Base-by-base conservation (phyloP, 2,797 vertebrate genomes). In the Hybognathus amarus region DNA sequence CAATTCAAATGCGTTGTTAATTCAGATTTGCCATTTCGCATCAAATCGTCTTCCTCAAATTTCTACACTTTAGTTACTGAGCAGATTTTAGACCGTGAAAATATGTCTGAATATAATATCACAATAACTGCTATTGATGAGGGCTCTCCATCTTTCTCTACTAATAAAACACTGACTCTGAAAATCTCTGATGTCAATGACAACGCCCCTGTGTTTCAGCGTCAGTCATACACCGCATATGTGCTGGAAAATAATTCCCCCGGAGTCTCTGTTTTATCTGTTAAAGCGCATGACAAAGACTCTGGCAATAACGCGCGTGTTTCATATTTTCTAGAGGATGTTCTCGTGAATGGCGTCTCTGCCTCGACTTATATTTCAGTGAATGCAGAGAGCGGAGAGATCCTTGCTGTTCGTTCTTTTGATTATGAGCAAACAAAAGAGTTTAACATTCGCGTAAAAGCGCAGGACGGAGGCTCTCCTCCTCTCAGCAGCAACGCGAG, bases 401-500 rank as follows among this genome's bases (percentile, higher is more conserved):
- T 95, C 84, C 74, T 86, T 83, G 92, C 94, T 52, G 83, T 90
- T 30, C 90, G 91, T 1, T 93, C 93, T 4, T 94, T 95, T 18
- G 95, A 95, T 85, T 95, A 92, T 66, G 94, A 95, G 61, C 93
- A 93, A 86, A 91, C 74, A 15, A 94, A 93, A 90, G 85, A 93
- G 24, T 92, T 94, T 70, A 40, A 79, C 10, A 86, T 95, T 38
- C 40, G 69, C 0, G 80, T 95, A 24, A 92, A 90, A 90, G 93
- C 92, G 0, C 93, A 93, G 56, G 94, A 95, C 84, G 93, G 92
- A 88, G 94, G 94, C 0, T 92, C 85, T 94, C 11, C 89, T 22
- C 27, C 84, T 9, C 83, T 93, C 54, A 87, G 80, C 59, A 40
- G 77, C 70, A 93, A 90, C 38, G 74, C 85, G 52, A 93, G 87